Conservation (phyloP, 2,888 invertebrate genomes). For the Acanthopleura granulata region DNA sequence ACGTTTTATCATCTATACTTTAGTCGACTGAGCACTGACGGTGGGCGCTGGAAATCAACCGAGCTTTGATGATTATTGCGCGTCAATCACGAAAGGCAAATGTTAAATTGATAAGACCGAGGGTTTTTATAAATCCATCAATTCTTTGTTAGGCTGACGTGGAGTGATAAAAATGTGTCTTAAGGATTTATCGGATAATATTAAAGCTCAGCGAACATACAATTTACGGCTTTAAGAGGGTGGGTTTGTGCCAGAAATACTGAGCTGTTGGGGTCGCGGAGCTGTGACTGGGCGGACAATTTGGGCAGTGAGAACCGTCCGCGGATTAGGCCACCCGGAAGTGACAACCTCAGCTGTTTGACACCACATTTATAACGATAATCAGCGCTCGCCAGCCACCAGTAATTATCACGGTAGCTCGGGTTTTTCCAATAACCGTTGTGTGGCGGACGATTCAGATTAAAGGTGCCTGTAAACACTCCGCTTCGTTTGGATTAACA, state of each 20-base stretch:
- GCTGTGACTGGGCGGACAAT: no score
- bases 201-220: background rate
- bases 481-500: no score
- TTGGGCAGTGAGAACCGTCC: no score
- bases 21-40: background rate
- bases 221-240: background rate
- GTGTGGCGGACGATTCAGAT: no score
- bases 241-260: no score
- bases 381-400: background rate
- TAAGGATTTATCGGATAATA: constrained; percentile 5
- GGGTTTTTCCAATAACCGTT: no score
- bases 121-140: constrained; percentile 10
- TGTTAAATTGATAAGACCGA: constrained; percentile 16
- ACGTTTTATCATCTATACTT: background rate
- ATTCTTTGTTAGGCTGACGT: constrained; percentile 14
- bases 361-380: constrained; percentile 2
- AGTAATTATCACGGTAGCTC: background rate
- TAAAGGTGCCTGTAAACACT: no score
- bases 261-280: no score
- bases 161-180: constrained; percentile 7
- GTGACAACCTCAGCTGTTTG: background rate
- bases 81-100: constrained; percentile 15
- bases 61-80: constrained; percentile 5
- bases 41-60: background rate
- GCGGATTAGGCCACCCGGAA: background rate